These are phyloP conservation scores for Falco berigora DNA, from an alignment of 2,797 vertebrate species.

Conservation along the genomic window DNA sequence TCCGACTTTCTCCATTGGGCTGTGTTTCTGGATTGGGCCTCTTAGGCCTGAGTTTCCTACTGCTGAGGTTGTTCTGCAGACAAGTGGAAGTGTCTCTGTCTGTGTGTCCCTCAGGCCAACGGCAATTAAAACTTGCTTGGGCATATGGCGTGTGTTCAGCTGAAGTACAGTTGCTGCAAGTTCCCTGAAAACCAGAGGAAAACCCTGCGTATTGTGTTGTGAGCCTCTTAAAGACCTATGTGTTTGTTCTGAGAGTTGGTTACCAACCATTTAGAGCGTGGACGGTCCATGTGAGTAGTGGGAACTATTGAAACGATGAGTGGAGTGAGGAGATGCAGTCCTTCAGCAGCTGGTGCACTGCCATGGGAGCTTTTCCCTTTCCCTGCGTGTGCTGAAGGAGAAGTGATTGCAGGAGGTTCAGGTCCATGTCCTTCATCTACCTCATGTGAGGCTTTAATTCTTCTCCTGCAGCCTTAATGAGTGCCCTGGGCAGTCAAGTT, in stretches of 20 bases:
- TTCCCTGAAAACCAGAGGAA: not conserved
- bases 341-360: not conserved
- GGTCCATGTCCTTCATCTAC: not conserved
- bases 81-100: not conserved
- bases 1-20: not conserved
- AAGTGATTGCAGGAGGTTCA: not conserved
- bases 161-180: not conserved
- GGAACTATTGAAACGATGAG: fast-evolving
- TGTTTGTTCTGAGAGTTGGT: not conserved
- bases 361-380: not conserved
- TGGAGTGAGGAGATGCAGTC: fast-evolving
- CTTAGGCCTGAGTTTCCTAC: not conserved
- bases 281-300: fast-evolving
- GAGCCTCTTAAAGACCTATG: not conserved
- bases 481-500: not conserved
- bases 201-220: not conserved
- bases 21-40: not conserved
- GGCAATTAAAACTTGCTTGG: not conserved
- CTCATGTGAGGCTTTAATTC: not conserved
- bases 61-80: not conserved
- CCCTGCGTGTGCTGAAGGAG: not conserved
- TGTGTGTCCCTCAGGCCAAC: not conserved
- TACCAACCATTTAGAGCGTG: fast-evolving
- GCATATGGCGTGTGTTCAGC: not conserved
- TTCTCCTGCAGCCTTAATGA: not conserved